These are phyloP conservation scores for Dendrolimus kikuchii DNA, from an alignment of 1,140 invertebrate species.

Conservation along the genomic window DNA sequence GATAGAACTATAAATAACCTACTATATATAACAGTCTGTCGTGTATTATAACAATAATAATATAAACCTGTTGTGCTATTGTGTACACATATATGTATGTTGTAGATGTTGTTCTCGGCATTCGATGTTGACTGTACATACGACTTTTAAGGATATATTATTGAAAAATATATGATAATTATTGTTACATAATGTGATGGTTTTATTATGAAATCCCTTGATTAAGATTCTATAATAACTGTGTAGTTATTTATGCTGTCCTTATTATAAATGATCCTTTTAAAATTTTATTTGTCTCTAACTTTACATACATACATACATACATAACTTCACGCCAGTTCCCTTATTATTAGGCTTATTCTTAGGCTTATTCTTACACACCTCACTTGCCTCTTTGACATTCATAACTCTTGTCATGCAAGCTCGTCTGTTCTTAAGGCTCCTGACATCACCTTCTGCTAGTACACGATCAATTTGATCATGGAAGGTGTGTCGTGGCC, in stretches of 20 bases:
- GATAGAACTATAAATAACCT: conserved; percentile 17
- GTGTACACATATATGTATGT: conserved; percentile 33
- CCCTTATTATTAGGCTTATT: too few relatives aligned
- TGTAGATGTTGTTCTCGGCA: conserved; percentile 43
- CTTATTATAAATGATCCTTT: too few relatives aligned
- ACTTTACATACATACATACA: too few relatives aligned
- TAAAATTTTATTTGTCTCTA: background rate
- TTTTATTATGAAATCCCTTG: conserved; percentile 26
- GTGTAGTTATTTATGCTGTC: too few relatives aligned
- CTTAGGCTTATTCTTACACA: too few relatives aligned
- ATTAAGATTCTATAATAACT: background rate
- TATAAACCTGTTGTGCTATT: conserved; percentile 36
- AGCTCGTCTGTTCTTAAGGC: too few relatives aligned
- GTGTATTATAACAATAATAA: background rate
- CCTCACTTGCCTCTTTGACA: too few relatives aligned
- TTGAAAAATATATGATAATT: conserved; percentile 38
- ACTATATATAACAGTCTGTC: conserved; percentile 37
- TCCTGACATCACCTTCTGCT: too few relatives aligned
- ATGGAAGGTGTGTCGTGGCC: too few relatives aligned
- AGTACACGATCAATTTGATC: too few relatives aligned
- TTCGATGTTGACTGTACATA: conserved; percentile 60
- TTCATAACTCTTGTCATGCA: too few relatives aligned
- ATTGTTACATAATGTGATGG: conserved; percentile 46
- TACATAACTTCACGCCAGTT: too few relatives aligned
- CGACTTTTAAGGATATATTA: conserved; percentile 49